Base-by-base conservation (phyloP, 2,888 invertebrate species). In the Andrena chrysosceles region DNA sequence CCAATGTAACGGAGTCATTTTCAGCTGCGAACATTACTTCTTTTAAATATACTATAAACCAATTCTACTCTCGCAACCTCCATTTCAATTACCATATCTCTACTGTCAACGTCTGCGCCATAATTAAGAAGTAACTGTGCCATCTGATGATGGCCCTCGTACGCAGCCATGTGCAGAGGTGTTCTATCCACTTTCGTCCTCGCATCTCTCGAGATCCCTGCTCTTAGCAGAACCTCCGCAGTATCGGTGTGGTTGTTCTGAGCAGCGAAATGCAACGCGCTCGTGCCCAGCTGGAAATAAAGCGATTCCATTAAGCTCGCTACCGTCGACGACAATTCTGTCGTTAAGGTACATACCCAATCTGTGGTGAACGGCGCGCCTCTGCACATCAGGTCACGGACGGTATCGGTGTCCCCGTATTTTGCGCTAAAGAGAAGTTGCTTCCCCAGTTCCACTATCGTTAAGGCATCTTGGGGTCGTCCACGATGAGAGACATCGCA, bases 1-100 rank as follows among this genome's bases (percentile, higher is more conserved):
- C 99, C 99, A 99, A 95, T 99, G 99, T 77, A 99, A 95, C 54
- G 99, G 98, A 59, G 98, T 98, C 98, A 98, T 98, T 90, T 96
- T 96, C 23, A 98, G 94, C 97, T 97, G 91, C 63, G 94, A 86
- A 66, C 16, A 64, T 79, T 59, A 29, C 48, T 49, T 33, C 4
- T 26, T 2, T 83, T 42, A 68, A 29, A 35, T 13, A 6, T 26
- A 33, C 16, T 52, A 20, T 60, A 60, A 7, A 42, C 10, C 1
- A 23, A 2, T 13, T n/a, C 62, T 20, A 63, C 20, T 8, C 31
- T 35, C 35, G 23, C 20, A 63, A 72, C 20, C 63, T 4, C 54
- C 48, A 35, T 73, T 71, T 52, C 63, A 49, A 56, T 52, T 70
- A 68, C 97, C 97, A 97, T 96, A 94, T 98, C 98, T 92, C 95